Conservation (phyloP, 2,888 invertebrate genomes). For the Arenicola marina region DNA sequence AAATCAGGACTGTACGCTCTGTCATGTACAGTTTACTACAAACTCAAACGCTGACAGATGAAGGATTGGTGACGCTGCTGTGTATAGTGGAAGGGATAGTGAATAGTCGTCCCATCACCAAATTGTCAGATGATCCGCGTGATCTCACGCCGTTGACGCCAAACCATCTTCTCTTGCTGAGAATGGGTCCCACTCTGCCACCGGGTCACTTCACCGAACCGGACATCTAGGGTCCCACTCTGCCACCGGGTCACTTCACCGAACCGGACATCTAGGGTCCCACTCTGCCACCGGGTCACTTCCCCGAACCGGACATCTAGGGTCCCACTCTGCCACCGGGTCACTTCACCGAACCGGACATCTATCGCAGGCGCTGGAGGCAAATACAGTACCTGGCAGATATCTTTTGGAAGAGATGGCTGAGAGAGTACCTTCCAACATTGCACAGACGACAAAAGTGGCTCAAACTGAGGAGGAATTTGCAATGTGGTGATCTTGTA, state of each 20-base stretch:
- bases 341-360: slow-evolving; percentile 18
- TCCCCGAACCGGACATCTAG: too few species aligned
- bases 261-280: slow-evolving; percentile 21
- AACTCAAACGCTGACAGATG: neutral
- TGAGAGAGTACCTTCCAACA: slow-evolving; percentile 14
- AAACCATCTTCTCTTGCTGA: slow-evolving; percentile 44
- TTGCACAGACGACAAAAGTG: slow-evolving; percentile 24
- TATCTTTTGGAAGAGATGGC: slow-evolving; percentile 26
- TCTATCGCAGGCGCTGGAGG: slow-evolving; percentile 27
- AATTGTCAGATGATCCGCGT: slow-evolving; percentile 2
- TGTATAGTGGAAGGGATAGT: neutral
- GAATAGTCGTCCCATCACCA: slow-evolving; percentile 6
- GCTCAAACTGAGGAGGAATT: slow-evolving; percentile 2
- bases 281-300: slow-evolving; percentile 14
- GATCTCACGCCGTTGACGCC: slow-evolving; percentile 25
- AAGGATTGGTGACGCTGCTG: slow-evolving; percentile 3
- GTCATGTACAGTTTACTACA: neutral
- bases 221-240: too few species aligned
- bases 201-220: slow-evolving; percentile 18
- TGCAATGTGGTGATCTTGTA: slow-evolving; percentile 4
- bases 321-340: slow-evolving; percentile 16
- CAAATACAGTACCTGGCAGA: slow-evolving; percentile 31
- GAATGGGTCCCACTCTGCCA: slow-evolving; percentile 8
- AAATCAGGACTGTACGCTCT: slow-evolving; percentile 29
- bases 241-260: too few species aligned